Base-by-base conservation (phyloP, 2,797 vertebrate genomes). In the Cirrhinus molitorella region DNA sequence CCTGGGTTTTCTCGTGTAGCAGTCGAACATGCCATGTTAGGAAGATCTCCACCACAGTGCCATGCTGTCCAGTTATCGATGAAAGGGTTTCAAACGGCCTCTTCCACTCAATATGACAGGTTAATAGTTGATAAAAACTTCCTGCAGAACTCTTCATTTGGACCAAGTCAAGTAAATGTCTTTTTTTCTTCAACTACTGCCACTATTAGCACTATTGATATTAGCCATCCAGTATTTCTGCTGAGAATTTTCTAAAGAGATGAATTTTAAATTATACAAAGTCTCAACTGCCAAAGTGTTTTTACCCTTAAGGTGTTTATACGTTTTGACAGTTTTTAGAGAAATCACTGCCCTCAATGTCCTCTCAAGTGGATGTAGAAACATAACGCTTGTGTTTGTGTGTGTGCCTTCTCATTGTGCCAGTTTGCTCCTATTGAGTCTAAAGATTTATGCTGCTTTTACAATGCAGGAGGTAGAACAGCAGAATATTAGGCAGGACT, bases 111-210 rank as follows among this genome's bases (percentile, higher is more conserved):
- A 43, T 19, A 61, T 21, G 37, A 17, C 57, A 83, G 59, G 43
- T 75, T 82, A 70, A 34, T 34, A 40, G 14, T 16, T 68, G n/a
- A 28, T 65, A 53, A 85, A 28, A 45, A 59, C 13, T 13, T 81
- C 28, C 34, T 67, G 11, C 43, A 47, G 31, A 66, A 34, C 19
- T 31, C 6, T 47, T 53, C n/a, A 28, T 17, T 87, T 55, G 53
- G 79, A 79, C 72, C 31, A 43, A 57, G 19, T 63, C 34, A 23
- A 34, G 31, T 85, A 63, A n/a, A 68, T 28, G 25, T 37, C 3
- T 81, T 81, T 37, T 85, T 51, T 85, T 80, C 85, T 82, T 67
- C 76, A 75, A 53, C 51, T 80, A 77, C 80, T 89, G 87, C 87
- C 85, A 79, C n/a, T 57, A 17, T 45, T 66, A 79, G 25, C 25